Evolutionary conservation across 2,888 invertebrate species (phyloP), one percentile per base, ranked within the genome.

Genomic region (Noctua comes): DNA sequence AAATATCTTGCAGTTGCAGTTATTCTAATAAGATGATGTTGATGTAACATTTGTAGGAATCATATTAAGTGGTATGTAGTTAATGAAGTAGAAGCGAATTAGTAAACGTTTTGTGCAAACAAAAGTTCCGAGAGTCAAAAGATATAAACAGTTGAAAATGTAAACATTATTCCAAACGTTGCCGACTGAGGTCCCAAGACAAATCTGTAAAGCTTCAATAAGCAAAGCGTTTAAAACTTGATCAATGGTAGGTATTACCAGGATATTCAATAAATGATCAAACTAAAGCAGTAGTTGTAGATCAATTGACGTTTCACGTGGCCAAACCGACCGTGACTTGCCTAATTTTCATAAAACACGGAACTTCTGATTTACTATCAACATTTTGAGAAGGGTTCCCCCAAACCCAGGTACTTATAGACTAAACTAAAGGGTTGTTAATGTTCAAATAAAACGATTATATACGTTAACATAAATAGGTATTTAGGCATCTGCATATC

Each of bases 291-390:
- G 10, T 48, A 18, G 31, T 66, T 36, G 65, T 73, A 80, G 48
- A 84, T 84, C 80, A 80, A 62, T 72, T 59, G 36, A 10, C 16
- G 27, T 57, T 73, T 24, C 57, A 59, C 57, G 48, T 75, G 57
- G n/a, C 24, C 51, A 31, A 65, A n/a, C 21, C 65, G 21, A 68
- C 62, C 27, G 59, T 31, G 43, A 65, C 69, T 54, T 74, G 21
- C 65, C 13, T 76, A 82, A 87, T 76, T 78, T 68, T 76, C 71
- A 62, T 77, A 62, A 54, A 65, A 71, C 76, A 86, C 64, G 82
- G 69, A 76, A 85, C 54, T 82, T 36, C 54, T 68, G 69, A 80
- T 82, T 78, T 75, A 82, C 62, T 64, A 36, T 46, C 68, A 65
- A 46, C 6, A 66, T 65, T 79, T 69, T 77, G 75, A 65, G 66